A percentile compares a stretch with the other conserved stretches of the same genome.
These are phyloP conservation scores for Caenorhabditis sp. DNA, from an alignment of 2,888 invertebrate species.

Conservation along the genomic window DNA sequence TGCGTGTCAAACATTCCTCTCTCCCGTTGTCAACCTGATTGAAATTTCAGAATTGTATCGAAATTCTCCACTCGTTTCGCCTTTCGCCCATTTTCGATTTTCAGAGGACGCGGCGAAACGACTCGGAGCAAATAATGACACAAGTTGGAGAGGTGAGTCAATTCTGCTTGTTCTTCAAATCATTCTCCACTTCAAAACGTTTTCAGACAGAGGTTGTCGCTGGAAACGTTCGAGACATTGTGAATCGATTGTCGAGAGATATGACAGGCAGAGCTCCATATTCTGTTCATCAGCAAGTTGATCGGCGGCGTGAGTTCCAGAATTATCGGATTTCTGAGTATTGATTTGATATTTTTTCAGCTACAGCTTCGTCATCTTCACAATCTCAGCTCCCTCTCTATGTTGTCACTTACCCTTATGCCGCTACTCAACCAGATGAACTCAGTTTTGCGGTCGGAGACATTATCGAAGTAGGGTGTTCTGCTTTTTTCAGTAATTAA, in stretches of 20 bases:
- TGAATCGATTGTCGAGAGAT: conserved; percentile 69
- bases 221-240: conserved; percentile 72
- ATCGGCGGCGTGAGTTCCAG: conserved; percentile 21
- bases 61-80: conserved; percentile 4
- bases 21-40: not conserved
- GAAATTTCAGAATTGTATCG: conserved; percentile 47
- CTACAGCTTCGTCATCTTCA: conserved; percentile 7
- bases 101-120: conserved; percentile 15
- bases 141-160: conserved; percentile 53
- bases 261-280: conserved; percentile 54
- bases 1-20: not conserved
- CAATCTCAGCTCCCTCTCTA: conserved; percentile 36
- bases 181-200: not conserved
- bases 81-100: conserved; percentile 16
- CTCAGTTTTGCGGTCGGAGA: conserved; percentile 92
- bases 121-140: conserved; percentile 31
- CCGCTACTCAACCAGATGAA: conserved; percentile 95
- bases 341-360: too few relatives aligned
- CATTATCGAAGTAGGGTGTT: conserved; percentile 89
- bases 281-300: conserved; percentile 38
- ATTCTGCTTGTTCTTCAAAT: too few relatives aligned
- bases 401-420: conserved; percentile 86
- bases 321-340: not conserved
- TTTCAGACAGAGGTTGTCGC: conserved; percentile 68
- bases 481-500: not conserved